A percentile compares a stretch with the other conserved stretches of the same genome.
Evolutionary conservation across 1,140 invertebrate species (phyloP).

Genomic region (Megalopta genalis): DNA sequence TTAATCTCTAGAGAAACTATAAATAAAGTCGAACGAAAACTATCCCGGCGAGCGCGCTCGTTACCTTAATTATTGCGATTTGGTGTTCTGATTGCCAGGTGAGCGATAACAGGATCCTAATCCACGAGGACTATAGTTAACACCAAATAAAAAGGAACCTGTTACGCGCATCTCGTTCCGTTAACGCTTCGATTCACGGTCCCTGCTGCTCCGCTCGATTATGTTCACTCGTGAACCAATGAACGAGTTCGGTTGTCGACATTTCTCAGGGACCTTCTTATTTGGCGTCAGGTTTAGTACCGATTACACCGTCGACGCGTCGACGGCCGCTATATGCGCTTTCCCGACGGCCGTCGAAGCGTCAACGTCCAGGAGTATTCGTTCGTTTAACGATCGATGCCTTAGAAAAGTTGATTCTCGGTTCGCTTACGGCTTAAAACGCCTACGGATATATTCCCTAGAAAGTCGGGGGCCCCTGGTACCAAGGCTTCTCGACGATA

Average conservation of each 20-base stretch:
- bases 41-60: neutral
- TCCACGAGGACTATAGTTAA: neutral
- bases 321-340: no score
- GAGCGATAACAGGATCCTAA: conserved; percentile 33
- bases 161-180: no score
- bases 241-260: no score
- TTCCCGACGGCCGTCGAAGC: no score
- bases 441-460: conserved; percentile 3
- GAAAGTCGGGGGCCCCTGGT: neutral
- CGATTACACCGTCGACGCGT: neutral
- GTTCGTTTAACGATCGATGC: neutral
- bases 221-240: no score
- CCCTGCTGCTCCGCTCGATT: no score
- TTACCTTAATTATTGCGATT: conserved; percentile 57
- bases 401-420: conserved; percentile 31
- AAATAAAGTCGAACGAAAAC: neutral
- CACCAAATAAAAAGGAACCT: no score
- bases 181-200: no score
- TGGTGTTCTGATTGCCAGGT: conserved; percentile 54
- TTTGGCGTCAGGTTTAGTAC: no score
- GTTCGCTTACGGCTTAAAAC: conserved; percentile 1
- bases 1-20: neutral
- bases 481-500: neutral
- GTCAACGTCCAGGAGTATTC: neutral
- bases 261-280: no score